Evolutionary conservation across 2,113 vertebrate genomes (phyloP).

Genomic region (Pedetes capensis): DNA sequence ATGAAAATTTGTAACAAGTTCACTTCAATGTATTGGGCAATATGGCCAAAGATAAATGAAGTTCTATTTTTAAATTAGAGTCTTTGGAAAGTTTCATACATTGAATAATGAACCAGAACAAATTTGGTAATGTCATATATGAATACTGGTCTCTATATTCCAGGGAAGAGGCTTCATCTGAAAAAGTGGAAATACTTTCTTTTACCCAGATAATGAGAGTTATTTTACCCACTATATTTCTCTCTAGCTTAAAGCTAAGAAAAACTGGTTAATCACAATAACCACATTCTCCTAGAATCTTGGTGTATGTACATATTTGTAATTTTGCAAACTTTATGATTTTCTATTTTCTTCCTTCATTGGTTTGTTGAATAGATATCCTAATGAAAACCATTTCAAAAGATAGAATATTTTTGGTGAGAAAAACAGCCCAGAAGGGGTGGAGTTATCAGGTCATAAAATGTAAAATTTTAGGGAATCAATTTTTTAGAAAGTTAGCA

Average conservation of each 20-base stretch:
- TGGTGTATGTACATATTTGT: not conserved
- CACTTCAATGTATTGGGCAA: slow-evolving; percentile 42
- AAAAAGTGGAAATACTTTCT: slow-evolving; percentile 20
- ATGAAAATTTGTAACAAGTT: slow-evolving; percentile 40
- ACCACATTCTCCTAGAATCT: not conserved
- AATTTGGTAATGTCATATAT: not conserved
- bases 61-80: slow-evolving; percentile 32
- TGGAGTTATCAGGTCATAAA: not conserved
- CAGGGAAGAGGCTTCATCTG: not conserved
- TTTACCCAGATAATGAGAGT: not conserved
- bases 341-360: not conserved
- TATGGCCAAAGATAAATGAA: slow-evolving; percentile 46
- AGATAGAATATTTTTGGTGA: not conserved
- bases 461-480: not conserved
- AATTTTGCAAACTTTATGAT: not conserved
- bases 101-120: not conserved
- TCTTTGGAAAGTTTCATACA: not conserved
- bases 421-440: not conserved
- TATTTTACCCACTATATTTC: not conserved
- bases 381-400: slow-evolving; percentile 1
- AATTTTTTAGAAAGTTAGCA: not conserved
- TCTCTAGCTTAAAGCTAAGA: not conserved
- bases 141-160: not conserved
- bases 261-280: not conserved
- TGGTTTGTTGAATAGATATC: not conserved